Percentiles rank a stretch among this genome's conserved stretches.
phyloP scores from a whole-genome alignment of 2,113 vertebrate species.

The Cheirogaleus medius region DNA sequence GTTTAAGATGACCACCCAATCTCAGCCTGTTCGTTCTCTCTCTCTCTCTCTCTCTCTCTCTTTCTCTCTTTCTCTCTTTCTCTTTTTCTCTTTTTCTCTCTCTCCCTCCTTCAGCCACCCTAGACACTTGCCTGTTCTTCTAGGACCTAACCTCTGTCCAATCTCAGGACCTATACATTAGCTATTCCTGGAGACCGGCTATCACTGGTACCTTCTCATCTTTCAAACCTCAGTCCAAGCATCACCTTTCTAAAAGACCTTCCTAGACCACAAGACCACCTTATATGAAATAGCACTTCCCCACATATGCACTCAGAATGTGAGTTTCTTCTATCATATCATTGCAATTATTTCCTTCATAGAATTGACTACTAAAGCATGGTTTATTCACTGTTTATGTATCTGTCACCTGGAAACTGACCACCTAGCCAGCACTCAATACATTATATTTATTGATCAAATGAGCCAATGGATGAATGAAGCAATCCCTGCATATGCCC shows the following conservation, averaged over 20 bases:
- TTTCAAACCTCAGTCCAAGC: not conserved
- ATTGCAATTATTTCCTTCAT: not conserved
- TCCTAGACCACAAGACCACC: not conserved
- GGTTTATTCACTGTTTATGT: not conserved
- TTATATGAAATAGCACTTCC: not conserved
- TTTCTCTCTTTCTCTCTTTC: not conserved
- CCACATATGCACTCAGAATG: not conserved
- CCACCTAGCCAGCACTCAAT: not conserved
- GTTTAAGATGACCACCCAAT: too few relatives aligned
- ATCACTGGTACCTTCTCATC: not conserved
- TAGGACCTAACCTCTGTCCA: not conserved
- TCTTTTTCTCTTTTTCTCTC: too few relatives aligned
- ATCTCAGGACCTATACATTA: not conserved
- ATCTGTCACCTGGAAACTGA: not conserved
- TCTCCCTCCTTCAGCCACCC: not conserved
- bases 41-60: too few relatives aligned
- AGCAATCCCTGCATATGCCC: not conserved
- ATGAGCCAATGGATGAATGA: not conserved
- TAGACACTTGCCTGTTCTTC: not conserved
- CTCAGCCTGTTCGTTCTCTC: not conserved
- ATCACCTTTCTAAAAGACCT: not conserved
- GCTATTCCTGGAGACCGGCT: not conserved
- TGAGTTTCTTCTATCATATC: not conserved
- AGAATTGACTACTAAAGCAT: not conserved
- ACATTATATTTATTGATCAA: not conserved